These are phyloP conservation scores for Tethea ocularis DNA, from an alignment of 2,888 invertebrate species.

Conservation along the genomic window DNA sequence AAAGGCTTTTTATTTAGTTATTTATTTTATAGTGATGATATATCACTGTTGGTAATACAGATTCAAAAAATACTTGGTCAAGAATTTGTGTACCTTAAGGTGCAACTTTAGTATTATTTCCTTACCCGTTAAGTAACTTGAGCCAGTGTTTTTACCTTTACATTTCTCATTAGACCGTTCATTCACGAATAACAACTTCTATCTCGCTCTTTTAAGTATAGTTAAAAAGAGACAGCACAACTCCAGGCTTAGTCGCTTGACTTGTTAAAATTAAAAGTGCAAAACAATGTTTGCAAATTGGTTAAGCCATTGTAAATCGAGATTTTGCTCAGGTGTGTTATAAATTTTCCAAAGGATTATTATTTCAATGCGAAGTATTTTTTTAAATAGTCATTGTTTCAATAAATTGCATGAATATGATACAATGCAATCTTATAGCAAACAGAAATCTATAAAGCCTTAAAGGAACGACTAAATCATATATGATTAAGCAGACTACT, in stretches of 20 bases:
- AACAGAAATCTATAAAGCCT: not conserved
- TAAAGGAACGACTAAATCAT: not conserved
- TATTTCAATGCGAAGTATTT: conserved; percentile 32
- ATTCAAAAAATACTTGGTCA: not conserved
- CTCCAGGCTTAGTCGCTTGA: conserved; percentile 19
- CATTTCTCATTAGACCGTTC: conserved; percentile 39
- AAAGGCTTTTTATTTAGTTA: too few species aligned
- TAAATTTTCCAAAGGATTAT: conserved; percentile 30
- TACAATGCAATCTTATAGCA: too few species aligned
- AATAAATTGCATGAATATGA: not conserved
- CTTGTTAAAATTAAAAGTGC: conserved; percentile 17
- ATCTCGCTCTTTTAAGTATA: conserved; percentile 20
- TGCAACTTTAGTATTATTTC: not conserved
- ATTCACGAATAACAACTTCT: conserved; percentile 20
- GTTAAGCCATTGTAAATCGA: conserved; percentile 28
- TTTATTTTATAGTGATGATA: not conserved
- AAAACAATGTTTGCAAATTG: conserved; percentile 36
- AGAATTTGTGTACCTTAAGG: not conserved
- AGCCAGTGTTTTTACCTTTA: conserved; percentile 33
- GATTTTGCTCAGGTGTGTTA: conserved; percentile 32
- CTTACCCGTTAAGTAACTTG: conserved; percentile 23
- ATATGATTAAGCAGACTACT: not conserved
- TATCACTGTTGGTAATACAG: not conserved
- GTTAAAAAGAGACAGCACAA: not conserved
- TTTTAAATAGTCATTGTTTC: not conserved